Conservation (phyloP, 1,140 invertebrate genomes). For the Drosophila ironensis region DNA sequence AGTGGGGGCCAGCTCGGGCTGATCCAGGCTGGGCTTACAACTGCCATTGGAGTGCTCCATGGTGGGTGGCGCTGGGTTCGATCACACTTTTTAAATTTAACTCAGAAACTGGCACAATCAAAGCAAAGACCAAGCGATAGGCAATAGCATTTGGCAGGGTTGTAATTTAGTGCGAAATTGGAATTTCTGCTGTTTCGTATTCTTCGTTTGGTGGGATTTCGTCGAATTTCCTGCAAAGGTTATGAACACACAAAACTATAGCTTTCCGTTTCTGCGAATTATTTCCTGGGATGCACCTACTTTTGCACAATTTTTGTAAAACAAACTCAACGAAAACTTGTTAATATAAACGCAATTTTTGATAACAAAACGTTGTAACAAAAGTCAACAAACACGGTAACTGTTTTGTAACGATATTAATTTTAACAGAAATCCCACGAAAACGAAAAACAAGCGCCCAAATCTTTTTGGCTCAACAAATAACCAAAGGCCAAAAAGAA, state of each 20-base stretch:
- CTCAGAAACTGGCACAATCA: conserved; percentile 31
- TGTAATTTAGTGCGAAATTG: conserved; percentile 17
- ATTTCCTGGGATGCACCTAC: too few species aligned
- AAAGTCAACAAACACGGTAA: conserved; percentile 49
- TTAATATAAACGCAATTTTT: conserved; percentile 3
- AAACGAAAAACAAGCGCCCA: conserved; percentile 60
- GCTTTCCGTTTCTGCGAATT: too few species aligned
- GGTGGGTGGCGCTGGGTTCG: conserved; percentile 8
- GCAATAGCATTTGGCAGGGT: conserved; percentile 30
- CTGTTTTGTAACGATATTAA: conserved; percentile 33
- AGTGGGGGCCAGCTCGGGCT: conserved; percentile 15
- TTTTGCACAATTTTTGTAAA: background rate
- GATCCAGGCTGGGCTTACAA: conserved; percentile 33
- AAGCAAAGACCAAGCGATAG: conserved; percentile 48
- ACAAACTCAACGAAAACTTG: background rate
- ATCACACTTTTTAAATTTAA: background rate
- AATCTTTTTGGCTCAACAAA: conserved; percentile 50
- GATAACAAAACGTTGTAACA: conserved; percentile 22
- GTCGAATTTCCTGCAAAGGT: conserved; percentile 14
- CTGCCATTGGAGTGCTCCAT: conserved; percentile 68
- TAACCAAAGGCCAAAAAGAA: conserved; percentile 55
- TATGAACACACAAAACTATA: background rate
- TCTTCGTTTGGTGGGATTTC: conserved; percentile 62
- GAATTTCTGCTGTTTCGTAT: conserved; percentile 32
- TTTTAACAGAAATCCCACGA: conserved; percentile 64